phyloP scores from a whole-genome alignment of 2,113 vertebrate species.

The zebrafish (Danio rerio) region GRCz12tu NC_133176.1:47023001-47023500 shows the following conservation, averaged over 20 bases:
- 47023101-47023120: neutral
- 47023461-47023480: no score
- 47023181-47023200: neutral
- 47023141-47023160: neutral
- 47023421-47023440: no score
- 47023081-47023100: neutral
- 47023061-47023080: neutral
- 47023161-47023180: neutral
- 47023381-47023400: no score
- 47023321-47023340: no score
- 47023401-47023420: no score
- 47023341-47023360: no score
- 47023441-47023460: no score
- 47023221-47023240: neutral
- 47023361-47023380: no score
- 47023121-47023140: neutral
- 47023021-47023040: neutral
- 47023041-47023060: neutral
- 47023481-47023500: no score
- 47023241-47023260: neutral
- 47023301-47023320: no score
- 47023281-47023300: no score
- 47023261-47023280: no score
- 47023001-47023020: neutral
- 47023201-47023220: neutral